A percentile compares a stretch with the other conserved stretches of the same genome.
phyloP scores from a whole-genome alignment of 2,888 invertebrate species.

The Hypsopygia costalis region DNA sequence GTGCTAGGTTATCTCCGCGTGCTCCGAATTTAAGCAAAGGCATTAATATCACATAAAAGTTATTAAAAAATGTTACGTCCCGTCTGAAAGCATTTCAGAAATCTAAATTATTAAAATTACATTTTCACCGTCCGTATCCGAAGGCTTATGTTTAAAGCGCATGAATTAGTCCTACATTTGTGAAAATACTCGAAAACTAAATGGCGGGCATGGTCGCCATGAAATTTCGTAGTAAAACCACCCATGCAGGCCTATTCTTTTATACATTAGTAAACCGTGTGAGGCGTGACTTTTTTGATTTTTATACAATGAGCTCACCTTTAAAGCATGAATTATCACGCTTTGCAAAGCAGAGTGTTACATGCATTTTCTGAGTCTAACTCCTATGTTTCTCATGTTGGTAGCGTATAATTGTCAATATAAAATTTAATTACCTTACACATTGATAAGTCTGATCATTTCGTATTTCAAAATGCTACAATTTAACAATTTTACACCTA shows the following conservation, averaged over 20 bases:
- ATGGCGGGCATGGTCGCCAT: slow-evolving; percentile 71
- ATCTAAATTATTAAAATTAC: slow-evolving; percentile 44
- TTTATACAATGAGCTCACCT: slow-evolving; percentile 52
- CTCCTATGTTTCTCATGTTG: slow-evolving; percentile 7
- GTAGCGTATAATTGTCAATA: slow-evolving; percentile 2
- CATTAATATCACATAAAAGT: slow-evolving; percentile 74
- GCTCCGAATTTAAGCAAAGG: slow-evolving; percentile 76
- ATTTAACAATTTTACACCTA: neutral
- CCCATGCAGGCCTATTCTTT: slow-evolving; percentile 47
- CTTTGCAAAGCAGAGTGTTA: slow-evolving; percentile 75
- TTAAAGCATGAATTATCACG: slow-evolving; percentile 69
- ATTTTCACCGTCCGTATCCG: slow-evolving; percentile 46
- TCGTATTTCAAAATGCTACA: neutral
- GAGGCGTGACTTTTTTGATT: slow-evolving; percentile 59
- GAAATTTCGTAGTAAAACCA: slow-evolving; percentile 49
- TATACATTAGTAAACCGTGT: slow-evolving; percentile 67
- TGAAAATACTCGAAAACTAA: slow-evolving; percentile 45
- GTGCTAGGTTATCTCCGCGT: slow-evolving; percentile 80
- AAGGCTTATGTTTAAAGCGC: slow-evolving; percentile 62
- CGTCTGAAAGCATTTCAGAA: slow-evolving; percentile 65
- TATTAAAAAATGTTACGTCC: slow-evolving; percentile 63
- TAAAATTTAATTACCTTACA: slow-evolving; percentile 18
- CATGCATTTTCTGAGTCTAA: slow-evolving; percentile 34
- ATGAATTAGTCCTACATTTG: slow-evolving; percentile 48
- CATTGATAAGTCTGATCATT: neutral